Evolutionary conservation across 2,797 vertebrate species (phyloP).

Genomic region (Neopelma chrysocephalum): DNA sequence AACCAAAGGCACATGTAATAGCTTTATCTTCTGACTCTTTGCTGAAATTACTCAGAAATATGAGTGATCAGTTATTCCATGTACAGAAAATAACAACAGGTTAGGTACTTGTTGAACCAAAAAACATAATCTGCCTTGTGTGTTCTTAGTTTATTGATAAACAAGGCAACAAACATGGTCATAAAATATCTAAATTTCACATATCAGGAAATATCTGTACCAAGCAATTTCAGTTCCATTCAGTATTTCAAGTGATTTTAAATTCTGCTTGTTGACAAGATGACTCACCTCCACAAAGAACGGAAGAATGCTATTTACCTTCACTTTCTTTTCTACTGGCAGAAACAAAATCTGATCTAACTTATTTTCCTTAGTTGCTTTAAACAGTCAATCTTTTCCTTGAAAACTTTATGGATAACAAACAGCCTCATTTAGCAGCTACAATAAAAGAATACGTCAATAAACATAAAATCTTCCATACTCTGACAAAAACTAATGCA

Average conservation of each 20-base stretch:
- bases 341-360: not conserved
- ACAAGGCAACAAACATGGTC: not conserved
- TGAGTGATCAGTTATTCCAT: not conserved
- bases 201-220: not conserved
- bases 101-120: conserved; percentile 19
- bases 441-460: not conserved
- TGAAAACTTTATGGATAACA: not conserved
- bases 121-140: not conserved
- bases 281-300: not conserved
- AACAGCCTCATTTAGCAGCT: not conserved
- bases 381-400: not conserved
- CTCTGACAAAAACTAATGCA: not conserved
- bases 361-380: not conserved
- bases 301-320: not conserved
- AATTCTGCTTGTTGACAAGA: not conserved
- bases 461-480: not conserved
- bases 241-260: not conserved
- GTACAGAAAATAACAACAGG: not conserved
- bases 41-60: not conserved
- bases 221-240: not conserved
- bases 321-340: not conserved
- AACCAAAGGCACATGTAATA: not conserved
- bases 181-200: not conserved
- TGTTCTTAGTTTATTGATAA: not conserved
- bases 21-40: not conserved